These are phyloP conservation scores for Poicephalus gulielmi DNA, from an alignment of 2,113 vertebrate species.

Conservation along the genomic window DNA sequence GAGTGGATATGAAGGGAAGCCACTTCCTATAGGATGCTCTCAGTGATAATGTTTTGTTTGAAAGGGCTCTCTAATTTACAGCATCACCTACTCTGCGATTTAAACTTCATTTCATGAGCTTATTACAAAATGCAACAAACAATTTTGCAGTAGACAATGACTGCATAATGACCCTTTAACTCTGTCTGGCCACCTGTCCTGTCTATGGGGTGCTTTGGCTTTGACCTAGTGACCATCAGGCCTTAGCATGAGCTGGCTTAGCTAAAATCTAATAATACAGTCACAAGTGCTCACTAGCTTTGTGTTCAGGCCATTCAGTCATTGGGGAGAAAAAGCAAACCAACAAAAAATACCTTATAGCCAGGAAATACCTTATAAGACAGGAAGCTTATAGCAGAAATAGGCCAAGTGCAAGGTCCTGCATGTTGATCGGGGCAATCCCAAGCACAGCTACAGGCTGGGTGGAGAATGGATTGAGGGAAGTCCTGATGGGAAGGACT, in stretches of 20 bases:
- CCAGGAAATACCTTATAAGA: not conserved
- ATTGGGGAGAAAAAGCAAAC: not conserved
- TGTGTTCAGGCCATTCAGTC: not conserved
- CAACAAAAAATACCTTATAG: not conserved
- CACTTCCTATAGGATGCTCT: not conserved
- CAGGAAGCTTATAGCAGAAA: not conserved
- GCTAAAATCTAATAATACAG: not conserved
- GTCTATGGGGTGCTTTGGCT: not conserved
- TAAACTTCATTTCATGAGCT: not conserved
- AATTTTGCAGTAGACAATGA: not conserved
- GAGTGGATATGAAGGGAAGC: not conserved
- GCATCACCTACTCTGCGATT: not conserved
- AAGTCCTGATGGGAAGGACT: not conserved
- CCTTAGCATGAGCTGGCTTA: not conserved
- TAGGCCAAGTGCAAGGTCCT: not conserved
- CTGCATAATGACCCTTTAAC: not conserved
- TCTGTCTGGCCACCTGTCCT: not conserved
- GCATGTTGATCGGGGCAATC: not conserved
- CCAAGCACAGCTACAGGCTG: not conserved
- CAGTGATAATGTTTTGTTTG: not conserved
- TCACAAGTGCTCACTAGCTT: not conserved
- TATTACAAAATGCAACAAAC: not conserved
- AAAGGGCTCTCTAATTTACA: not conserved
- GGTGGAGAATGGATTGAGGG: not conserved
- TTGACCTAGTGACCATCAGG: not conserved